phyloP scores from a whole-genome alignment of 2,113 vertebrate species.

The Stigmatopora nigra region DNA sequence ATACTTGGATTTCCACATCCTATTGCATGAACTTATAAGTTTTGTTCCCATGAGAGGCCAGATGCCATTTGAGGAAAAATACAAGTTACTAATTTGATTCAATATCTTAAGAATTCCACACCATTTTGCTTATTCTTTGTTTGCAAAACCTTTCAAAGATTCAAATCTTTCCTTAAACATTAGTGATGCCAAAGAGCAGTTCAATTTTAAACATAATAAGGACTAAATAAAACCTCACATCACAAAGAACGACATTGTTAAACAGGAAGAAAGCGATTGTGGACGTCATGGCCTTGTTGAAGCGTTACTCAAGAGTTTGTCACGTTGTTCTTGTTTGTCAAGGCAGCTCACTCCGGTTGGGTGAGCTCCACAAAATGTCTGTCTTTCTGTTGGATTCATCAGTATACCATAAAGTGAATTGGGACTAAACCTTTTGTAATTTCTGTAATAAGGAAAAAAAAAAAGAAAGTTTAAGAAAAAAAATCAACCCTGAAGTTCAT shows the following conservation, averaged over 20 bases:
- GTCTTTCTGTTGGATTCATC: conserved; percentile 67
- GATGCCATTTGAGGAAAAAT: too few species aligned
- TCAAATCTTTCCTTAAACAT: background rate
- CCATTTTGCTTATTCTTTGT: background rate
- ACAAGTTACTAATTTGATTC: too few species aligned
- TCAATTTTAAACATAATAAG: too few species aligned
- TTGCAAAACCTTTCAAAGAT: background rate
- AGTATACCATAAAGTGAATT: conserved; percentile 62
- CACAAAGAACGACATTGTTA: background rate
- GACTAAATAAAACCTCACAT: background rate
- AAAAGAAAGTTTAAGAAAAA: background rate
- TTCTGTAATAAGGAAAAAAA: conserved; percentile 62
- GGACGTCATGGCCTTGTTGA: conserved; percentile 64
- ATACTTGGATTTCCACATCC: too few species aligned
- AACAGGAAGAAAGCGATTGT: conserved; percentile 59
- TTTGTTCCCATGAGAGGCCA: too few species aligned
- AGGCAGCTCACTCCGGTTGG: conserved; percentile 61
- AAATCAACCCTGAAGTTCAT: conserved; percentile 68
- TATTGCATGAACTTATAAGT: too few species aligned
- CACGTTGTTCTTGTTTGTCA: conserved; percentile 58
- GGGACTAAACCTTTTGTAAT: conserved; percentile 66
- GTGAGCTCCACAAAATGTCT: conserved; percentile 66
- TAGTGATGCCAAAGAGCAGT: background rate
- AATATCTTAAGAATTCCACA: background rate
- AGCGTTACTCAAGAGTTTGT: conserved; percentile 64